A percentile compares a stretch with the other conserved stretches of the same genome.
These are phyloP conservation scores for Campopleginae sp. DNA, from an alignment of 2,888 invertebrate genomes.

Conservation along the genomic window DNA sequence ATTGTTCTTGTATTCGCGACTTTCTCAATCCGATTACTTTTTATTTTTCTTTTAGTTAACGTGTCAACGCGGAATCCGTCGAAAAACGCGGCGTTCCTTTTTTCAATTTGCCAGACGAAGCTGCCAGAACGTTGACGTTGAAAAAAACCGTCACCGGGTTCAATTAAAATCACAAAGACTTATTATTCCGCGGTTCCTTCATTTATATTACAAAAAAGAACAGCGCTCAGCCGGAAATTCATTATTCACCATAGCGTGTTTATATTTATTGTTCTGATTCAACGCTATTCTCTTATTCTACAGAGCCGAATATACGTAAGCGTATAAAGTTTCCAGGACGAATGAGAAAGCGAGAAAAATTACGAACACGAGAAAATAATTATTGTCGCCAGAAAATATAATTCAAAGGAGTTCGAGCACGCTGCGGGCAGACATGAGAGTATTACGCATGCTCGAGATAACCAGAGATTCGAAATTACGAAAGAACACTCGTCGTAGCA, in stretches of 20 bases:
- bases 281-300: slow-evolving; percentile 31
- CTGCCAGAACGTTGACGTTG: slow-evolving; percentile 4
- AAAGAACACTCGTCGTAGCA: not conserved
- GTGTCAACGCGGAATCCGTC: slow-evolving; percentile 40
- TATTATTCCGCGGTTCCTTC: slow-evolving; percentile 29
- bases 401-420: slow-evolving; percentile 50
- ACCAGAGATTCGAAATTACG: slow-evolving; percentile 1
- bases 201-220: not conserved
- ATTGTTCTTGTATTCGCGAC: slow-evolving; percentile 31
- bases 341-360: not conserved
- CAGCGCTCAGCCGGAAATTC: slow-evolving; percentile 46
- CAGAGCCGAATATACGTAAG: not conserved
- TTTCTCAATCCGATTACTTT: slow-evolving; percentile 55
- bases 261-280: slow-evolving; percentile 39
- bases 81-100: slow-evolving; percentile 25
- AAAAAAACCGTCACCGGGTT: slow-evolving; percentile 54
- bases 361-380: not conserved
- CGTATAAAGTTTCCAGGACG: no score
- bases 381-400: not conserved
- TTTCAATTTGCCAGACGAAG: not conserved
- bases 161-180: slow-evolving; percentile 59
- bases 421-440: slow-evolving; percentile 50
- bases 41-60: slow-evolving; percentile 52
- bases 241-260: slow-evolving; percentile 42
- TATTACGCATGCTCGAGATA: slow-evolving; percentile 38